These are phyloP conservation scores for Torymus texanus DNA, from an alignment of 2,888 invertebrate species.

Conservation along the genomic window DNA sequence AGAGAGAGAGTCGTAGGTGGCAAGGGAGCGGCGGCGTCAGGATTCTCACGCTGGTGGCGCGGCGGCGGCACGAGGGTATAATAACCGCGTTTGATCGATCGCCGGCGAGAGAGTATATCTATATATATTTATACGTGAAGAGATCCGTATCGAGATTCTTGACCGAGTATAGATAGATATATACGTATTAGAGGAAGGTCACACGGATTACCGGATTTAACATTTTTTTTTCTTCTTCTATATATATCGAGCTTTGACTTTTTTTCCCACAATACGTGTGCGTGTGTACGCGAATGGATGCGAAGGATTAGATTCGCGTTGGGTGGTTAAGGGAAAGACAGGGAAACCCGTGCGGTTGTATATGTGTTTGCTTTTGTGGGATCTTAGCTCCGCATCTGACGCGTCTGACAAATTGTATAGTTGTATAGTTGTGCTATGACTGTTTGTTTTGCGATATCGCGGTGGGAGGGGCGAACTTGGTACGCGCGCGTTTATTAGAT, in stretches of 20 bases:
- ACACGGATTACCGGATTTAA: constrained; percentile 57
- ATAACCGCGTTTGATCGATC: constrained; percentile 58
- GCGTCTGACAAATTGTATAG: background rate
- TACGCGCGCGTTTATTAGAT: constrained; percentile 18
- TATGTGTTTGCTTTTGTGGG: constrained; percentile 7
- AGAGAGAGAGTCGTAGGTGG: constrained; percentile 48
- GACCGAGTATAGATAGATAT: constrained; percentile 47
- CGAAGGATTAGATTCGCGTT: constrained; percentile 13
- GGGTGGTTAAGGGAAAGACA: background rate
- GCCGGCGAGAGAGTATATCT: constrained; percentile 19
- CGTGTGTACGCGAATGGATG: background rate
- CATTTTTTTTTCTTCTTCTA: constrained; percentile 29
- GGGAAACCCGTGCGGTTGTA: too few species aligned
- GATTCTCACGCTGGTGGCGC: constrained; percentile 56
- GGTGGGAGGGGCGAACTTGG: too few species aligned
- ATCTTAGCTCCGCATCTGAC: constrained; percentile 17
- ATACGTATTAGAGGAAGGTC: constrained; percentile 31
- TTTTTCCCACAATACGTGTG: background rate
- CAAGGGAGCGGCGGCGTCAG: background rate
- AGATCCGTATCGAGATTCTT: constrained; percentile 32
- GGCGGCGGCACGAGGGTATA: constrained; percentile 6
- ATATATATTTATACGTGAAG: background rate
- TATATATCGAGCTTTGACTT: background rate
- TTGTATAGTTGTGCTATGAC: background rate
- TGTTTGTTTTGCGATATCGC: constrained; percentile 21